phyloP scores from a whole-genome alignment of 2,113 vertebrate genomes.

The Seriola rivoliana region DNA sequence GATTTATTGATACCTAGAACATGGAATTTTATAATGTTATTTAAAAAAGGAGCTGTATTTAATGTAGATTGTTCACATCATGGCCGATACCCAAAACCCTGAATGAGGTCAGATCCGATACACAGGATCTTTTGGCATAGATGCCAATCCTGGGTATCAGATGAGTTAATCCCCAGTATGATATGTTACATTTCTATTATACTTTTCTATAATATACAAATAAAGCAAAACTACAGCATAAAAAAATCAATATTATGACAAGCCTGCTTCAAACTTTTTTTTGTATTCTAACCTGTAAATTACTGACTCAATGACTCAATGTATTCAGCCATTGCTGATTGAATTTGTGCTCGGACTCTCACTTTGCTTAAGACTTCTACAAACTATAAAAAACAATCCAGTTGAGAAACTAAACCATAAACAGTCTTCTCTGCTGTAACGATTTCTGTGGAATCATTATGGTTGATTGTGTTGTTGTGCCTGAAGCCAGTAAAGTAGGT shows the following conservation, averaged over 20 bases:
- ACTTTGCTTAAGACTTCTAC: not conserved
- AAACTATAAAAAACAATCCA: not conserved
- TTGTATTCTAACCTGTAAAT: not conserved
- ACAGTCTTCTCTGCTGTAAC: not conserved
- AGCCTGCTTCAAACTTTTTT: not conserved
- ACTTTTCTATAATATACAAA: too few species aligned
- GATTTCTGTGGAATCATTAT: not conserved
- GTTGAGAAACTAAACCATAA: not conserved
- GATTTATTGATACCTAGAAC: not conserved
- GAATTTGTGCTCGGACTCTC: not conserved
- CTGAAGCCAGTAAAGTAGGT: conserved; percentile 2
- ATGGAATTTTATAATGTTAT: not conserved
- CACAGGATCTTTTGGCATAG: too few species aligned
- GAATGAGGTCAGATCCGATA: not conserved
- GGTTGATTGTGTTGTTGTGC: conserved; percentile 12
- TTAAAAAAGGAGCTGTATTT: not conserved
- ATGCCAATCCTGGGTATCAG: not conserved
- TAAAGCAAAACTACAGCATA: not conserved
- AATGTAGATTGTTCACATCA: not conserved
- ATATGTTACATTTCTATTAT: too few species aligned
- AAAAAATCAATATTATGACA: not conserved
- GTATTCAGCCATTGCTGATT: not conserved
- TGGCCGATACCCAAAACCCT: not conserved
- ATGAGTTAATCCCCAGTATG: too few species aligned
- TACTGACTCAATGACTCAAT: not conserved